Percentiles rank a stretch among this genome's conserved stretches.
Conservation (phyloP, 2,888 invertebrate genomes). For the Myopa testacea region DNA sequence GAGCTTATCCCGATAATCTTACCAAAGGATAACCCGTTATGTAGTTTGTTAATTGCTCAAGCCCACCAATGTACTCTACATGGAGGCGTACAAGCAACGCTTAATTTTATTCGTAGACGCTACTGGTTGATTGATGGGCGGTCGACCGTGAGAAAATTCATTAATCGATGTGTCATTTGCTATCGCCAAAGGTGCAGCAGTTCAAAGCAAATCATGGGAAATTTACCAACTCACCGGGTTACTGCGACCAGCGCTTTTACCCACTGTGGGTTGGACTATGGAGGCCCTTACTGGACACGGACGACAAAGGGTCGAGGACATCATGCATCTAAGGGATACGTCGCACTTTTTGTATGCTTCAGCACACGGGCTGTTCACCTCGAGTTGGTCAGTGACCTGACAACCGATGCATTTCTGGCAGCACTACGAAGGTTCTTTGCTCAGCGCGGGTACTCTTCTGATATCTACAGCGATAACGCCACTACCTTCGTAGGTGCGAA, state of each 20-base stretch:
- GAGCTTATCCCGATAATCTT: slow-evolving; percentile 11
- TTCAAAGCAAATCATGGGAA: slow-evolving; percentile 29
- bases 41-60: slow-evolving; percentile 18
- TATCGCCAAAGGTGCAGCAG: slow-evolving; percentile 10
- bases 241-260: slow-evolving; percentile 8
- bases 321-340: no score
- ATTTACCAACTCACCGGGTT: slow-evolving; percentile 8
- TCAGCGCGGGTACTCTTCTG: background rate
- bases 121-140: slow-evolving; percentile 34
- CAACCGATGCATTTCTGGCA: no score
- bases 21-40: slow-evolving; percentile 7
- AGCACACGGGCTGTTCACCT: no score
- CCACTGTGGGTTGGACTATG: no score
- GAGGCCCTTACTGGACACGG: no score
- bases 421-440: no score
- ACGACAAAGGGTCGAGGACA: no score
- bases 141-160: slow-evolving; percentile 14
- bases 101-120: slow-evolving; percentile 22
- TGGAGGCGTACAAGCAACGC: slow-evolving; percentile 28
- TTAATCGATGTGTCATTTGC: slow-evolving; percentile 23
- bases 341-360: no score
- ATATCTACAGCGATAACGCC: slow-evolving; percentile 5
- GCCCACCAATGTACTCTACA: slow-evolving; percentile 21
- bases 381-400: no score
- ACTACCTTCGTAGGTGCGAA: slow-evolving; percentile 5